Percentiles rank a stretch among this genome's conserved stretches.
phyloP scores from a whole-genome alignment of 2,888 invertebrate genomes.

The Pollenia angustigena region DNA sequence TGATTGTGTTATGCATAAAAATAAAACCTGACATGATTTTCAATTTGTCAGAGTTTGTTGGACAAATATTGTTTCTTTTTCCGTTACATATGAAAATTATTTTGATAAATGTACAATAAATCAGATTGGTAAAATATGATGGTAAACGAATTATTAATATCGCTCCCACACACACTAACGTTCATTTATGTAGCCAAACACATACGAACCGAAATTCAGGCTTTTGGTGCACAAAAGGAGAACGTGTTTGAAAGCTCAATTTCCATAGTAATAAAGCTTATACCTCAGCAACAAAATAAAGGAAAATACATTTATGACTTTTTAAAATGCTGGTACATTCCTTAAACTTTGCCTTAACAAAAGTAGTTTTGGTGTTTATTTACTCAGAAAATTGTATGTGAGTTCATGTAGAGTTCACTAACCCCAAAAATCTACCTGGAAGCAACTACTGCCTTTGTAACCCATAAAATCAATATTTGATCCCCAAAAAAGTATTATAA shows the following conservation, averaged over 20 bases:
- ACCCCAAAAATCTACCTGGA: neutral
- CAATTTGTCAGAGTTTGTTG: slow-evolving; percentile 63
- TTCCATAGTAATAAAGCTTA: neutral
- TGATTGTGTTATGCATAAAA: slow-evolving; percentile 6
- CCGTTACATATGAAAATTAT: slow-evolving; percentile 25
- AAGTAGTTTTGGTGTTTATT: neutral
- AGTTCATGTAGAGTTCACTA: too few relatives aligned
- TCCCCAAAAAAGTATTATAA: too few relatives aligned
- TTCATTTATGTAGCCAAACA: neutral
- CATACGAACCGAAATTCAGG: neutral
- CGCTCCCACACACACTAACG: neutral
- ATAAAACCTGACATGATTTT: slow-evolving; percentile 70
- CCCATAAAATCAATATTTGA: slow-evolving; percentile 45
- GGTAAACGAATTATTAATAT: slow-evolving; percentile 52
- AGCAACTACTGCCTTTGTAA: slow-evolving; percentile 37
- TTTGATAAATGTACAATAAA: slow-evolving; percentile 59
- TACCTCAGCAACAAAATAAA: neutral
- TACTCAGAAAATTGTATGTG: too few relatives aligned
- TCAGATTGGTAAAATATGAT: slow-evolving; percentile 49
- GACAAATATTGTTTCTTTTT: slow-evolving; percentile 32
- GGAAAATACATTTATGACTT: slow-evolving; percentile 15
- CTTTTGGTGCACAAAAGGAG: neutral
- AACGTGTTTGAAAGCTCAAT: neutral
- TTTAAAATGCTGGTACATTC: slow-evolving; percentile 29
- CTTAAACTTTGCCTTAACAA: neutral